Evolutionary conservation across 2,888 invertebrate genomes (phyloP).

Genomic region (Mechanitis mazaeus): DNA sequence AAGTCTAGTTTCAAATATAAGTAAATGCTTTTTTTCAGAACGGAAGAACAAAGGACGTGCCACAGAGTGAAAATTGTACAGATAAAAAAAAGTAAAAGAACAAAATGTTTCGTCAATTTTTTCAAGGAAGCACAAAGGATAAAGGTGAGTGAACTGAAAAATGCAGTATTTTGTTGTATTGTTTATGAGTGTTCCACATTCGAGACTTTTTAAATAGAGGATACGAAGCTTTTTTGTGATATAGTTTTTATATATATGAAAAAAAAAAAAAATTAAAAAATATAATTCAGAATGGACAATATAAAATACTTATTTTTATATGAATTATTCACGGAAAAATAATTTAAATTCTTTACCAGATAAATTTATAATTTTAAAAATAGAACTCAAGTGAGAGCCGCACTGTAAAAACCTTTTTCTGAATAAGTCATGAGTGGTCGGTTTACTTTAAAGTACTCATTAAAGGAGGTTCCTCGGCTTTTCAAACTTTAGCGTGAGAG

Average conservation of each 20-base stretch:
- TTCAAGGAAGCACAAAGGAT: slow-evolving; percentile 7
- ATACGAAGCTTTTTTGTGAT: not conserved
- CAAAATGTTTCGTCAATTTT: slow-evolving; percentile 8
- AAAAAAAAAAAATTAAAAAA: too few relatives aligned
- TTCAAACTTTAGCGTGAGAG: not conserved
- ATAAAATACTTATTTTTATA: not conserved
- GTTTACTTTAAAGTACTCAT: slow-evolving; percentile 7
- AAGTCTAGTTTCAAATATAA: slow-evolving; percentile 10
- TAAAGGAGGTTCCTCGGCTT: slow-evolving; percentile 5
- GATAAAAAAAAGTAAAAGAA: slow-evolving; percentile 15
- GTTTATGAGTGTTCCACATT: not conserved
- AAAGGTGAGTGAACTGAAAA: slow-evolving; percentile 10
- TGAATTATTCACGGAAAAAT: not conserved
- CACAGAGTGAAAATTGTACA: slow-evolving; percentile 20
- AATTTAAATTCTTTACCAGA: not conserved
- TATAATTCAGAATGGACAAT: too few relatives aligned
- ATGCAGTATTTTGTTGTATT: slow-evolving; percentile 2
- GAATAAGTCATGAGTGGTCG: slow-evolving; percentile 5
- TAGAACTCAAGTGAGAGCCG: not conserved
- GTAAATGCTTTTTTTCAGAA: slow-evolving; percentile 15
- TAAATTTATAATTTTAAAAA: slow-evolving; percentile 1
- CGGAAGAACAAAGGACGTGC: slow-evolving; percentile 23
- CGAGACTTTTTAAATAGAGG: not conserved
- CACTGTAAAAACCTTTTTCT: slow-evolving; percentile 3
- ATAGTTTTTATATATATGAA: too few relatives aligned